A percentile compares a stretch with the other conserved stretches of the same genome.
These are phyloP conservation scores for Rattus rattus DNA, from an alignment of 2,113 vertebrate species.

Conservation along the genomic window DNA sequence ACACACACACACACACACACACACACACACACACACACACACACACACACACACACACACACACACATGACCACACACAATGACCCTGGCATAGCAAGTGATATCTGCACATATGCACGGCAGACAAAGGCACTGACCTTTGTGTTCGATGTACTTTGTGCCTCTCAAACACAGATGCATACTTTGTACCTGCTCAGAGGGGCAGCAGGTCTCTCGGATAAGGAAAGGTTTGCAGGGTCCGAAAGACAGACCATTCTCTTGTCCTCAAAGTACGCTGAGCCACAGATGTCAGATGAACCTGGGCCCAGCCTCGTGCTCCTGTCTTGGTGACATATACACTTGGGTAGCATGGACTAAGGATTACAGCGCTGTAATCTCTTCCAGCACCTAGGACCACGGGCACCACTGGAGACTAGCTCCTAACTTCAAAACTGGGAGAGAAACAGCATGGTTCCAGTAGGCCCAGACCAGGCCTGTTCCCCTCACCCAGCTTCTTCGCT, in stretches of 20 bases:
- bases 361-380: not conserved
- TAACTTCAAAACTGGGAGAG: not conserved
- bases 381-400: not conserved
- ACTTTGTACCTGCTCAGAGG: not conserved
- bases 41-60: too few relatives aligned
- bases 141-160: not conserved
- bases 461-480: slow-evolving; percentile 15
- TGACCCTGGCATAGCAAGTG: not conserved
- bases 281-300: not conserved
- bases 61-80: not conserved
- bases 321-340: not conserved
- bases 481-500: slow-evolving; percentile 21
- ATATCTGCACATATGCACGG: not conserved
- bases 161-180: not conserved
- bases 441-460: slow-evolving; percentile 38
- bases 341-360: not conserved
- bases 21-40: not conserved
- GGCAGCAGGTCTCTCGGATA: not conserved
- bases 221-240: not conserved
- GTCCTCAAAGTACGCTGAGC: not conserved
- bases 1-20: too few relatives aligned
- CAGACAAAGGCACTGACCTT: not conserved
- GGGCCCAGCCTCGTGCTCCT: not conserved
- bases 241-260: slow-evolving; percentile 15
- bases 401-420: not conserved